phyloP scores from a whole-genome alignment of 2,113 vertebrate species.

The Oophaga pumilio region DNA sequence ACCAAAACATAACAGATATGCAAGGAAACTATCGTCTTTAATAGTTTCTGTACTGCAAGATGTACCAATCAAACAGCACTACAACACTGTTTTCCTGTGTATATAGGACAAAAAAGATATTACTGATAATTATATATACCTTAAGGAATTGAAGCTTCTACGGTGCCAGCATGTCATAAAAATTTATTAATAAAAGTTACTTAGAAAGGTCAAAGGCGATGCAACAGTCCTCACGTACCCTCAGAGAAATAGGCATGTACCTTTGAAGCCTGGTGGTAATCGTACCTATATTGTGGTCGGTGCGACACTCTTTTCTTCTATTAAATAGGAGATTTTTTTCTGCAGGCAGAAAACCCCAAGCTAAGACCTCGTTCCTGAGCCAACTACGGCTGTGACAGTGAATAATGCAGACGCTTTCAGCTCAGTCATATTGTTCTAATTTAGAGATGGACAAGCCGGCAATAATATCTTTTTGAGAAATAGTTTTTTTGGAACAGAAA shows the following conservation, averaged over 20 bases:
- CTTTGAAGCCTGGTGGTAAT: background rate
- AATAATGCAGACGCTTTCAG: conserved; percentile 7
- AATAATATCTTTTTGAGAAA: conserved; percentile 37
- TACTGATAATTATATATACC: background rate
- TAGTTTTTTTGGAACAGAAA: conserved; percentile 40
- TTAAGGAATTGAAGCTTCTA: background rate
- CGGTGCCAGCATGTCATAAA: background rate
- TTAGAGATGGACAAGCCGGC: conserved; percentile 37
- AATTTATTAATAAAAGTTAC: no score
- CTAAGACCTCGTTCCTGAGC: background rate
- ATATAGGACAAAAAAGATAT: background rate
- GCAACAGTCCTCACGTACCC: background rate
- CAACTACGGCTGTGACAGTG: background rate
- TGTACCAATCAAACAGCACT: background rate
- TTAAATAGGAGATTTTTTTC: background rate
- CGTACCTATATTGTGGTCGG: background rate
- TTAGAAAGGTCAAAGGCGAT: no score
- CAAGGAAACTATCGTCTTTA: no score
- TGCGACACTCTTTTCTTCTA: background rate
- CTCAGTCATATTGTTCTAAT: conserved; percentile 38
- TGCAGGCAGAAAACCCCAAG: background rate
- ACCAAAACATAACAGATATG: no score
- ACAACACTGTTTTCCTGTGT: no score
- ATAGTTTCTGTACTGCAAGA: background rate
- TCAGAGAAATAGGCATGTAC: background rate